Evolutionary conservation across 2,797 vertebrate genomes (phyloP).

Genomic region (Brachyrhaphis roseni): DNA sequence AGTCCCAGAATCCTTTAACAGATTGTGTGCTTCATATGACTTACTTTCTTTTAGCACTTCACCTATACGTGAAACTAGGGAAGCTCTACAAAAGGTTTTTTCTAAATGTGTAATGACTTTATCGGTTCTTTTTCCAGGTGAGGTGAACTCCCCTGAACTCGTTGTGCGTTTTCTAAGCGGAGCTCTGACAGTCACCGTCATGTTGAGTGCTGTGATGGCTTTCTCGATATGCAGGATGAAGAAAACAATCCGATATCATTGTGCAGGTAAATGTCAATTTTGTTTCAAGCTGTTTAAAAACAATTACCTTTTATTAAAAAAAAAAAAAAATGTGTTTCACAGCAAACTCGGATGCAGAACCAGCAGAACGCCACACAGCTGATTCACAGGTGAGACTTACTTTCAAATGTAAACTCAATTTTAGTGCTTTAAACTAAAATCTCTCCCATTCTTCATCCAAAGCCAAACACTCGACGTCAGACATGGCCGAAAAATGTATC

Average conservation of each 20-base stretch:
- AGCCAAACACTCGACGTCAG: no score
- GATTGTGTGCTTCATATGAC: not conserved
- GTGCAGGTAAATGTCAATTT: not conserved
- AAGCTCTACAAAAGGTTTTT: not conserved
- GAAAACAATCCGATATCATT: not conserved
- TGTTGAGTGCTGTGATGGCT: conserved; percentile 10
- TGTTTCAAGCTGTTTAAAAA: not conserved
- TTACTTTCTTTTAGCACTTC: no score
- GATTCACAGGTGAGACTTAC: not conserved
- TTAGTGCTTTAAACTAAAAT: not conserved
- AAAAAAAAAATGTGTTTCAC: not conserved
- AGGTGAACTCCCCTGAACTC: not conserved
- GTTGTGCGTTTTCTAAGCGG: conserved; percentile 31
- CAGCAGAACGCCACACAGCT: no score
- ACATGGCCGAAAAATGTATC: no score
- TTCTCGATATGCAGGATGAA: not conserved
- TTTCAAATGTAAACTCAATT: not conserved
- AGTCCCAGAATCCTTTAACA: not conserved
- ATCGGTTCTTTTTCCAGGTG: not conserved
- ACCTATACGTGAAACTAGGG: not conserved
- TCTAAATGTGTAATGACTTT: not conserved
- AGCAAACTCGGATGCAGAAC: not conserved
- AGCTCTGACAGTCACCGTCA: conserved; percentile 23
- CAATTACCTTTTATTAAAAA: not conserved
- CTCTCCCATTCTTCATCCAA: not conserved